These are phyloP conservation scores for Melanostigma gelatinosum DNA, from an alignment of 2,113 vertebrate genomes.

Conservation along the genomic window DNA sequence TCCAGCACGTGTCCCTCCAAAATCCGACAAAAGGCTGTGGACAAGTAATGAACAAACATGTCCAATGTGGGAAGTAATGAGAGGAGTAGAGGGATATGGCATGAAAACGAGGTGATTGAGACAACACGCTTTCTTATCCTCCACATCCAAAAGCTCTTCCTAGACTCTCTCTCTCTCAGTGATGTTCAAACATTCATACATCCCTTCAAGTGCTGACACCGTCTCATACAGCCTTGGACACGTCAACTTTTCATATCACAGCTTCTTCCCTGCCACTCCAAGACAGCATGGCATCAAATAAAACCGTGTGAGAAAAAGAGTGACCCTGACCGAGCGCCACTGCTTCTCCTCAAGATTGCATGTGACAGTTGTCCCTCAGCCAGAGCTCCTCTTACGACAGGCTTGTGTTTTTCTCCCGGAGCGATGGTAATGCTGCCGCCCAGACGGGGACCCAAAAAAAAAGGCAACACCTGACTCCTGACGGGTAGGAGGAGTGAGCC, in stretches of 20 bases:
- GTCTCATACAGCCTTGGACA: constrained; percentile 14
- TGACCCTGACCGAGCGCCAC: constrained; percentile 21
- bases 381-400: constrained; percentile 6
- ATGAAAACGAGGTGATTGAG: not conserved
- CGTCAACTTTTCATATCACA: not conserved
- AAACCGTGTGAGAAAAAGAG: constrained; percentile 1
- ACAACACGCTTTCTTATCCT: not conserved
- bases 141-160: not conserved
- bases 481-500: not conserved
- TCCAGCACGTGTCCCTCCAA: constrained; percentile 31
- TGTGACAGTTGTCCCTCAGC: constrained; percentile 51
- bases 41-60: constrained; percentile 9
- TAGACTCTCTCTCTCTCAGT: not conserved
- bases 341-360: constrained; percentile 23
- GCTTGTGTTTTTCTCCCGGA: constrained; percentile 12
- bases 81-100: not conserved
- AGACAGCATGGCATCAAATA: not conserved
- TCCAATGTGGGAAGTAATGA: not conserved
- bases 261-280: not conserved
- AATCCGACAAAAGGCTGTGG: not conserved
- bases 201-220: not conserved
- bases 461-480: constrained; percentile 33
- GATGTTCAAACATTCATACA: not conserved
- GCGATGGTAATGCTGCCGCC: constrained; percentile 16
- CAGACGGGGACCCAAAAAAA: constrained; percentile 2